Evolutionary conservation across 2,888 invertebrate genomes (phyloP).

Genomic region (Mylabris sibirica): DNA sequence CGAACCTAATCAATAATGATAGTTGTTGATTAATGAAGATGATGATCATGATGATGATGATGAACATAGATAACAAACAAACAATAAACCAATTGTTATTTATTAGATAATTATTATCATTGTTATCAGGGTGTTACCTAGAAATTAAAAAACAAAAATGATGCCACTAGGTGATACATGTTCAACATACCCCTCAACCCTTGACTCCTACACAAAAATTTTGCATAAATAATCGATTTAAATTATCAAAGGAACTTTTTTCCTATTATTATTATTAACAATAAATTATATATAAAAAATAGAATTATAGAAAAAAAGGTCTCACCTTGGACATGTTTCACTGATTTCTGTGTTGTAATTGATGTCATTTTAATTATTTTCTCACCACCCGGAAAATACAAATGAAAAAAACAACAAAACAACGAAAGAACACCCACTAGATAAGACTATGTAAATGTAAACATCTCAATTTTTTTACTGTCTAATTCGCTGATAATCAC

Average conservation of each 20-base stretch:
- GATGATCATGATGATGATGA: too few species aligned
- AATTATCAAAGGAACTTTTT: too few species aligned
- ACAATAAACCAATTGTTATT: conserved; percentile 7
- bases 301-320: conserved; percentile 26
- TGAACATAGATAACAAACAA: too few species aligned
- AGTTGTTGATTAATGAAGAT: not conserved
- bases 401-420: not conserved
- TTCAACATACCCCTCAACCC: not conserved
- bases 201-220: not conserved
- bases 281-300: too few species aligned
- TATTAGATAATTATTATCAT: conserved; percentile 10
- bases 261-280: too few species aligned
- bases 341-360: conserved; percentile 59
- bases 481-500: not conserved
- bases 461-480: not conserved
- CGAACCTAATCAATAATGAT: not conserved
- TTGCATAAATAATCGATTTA: not conserved
- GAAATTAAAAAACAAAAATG: conserved; percentile 22
- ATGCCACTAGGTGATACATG: conserved; percentile 26
- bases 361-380: conserved; percentile 54
- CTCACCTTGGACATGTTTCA: conserved; percentile 62
- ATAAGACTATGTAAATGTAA: not conserved
- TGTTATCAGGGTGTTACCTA: not conserved
- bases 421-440: conserved; percentile 41
- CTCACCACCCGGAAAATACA: not conserved